Base-by-base conservation (phyloP, 1,140 invertebrate species). In the Macrosteles quadrilineatus region DNA sequence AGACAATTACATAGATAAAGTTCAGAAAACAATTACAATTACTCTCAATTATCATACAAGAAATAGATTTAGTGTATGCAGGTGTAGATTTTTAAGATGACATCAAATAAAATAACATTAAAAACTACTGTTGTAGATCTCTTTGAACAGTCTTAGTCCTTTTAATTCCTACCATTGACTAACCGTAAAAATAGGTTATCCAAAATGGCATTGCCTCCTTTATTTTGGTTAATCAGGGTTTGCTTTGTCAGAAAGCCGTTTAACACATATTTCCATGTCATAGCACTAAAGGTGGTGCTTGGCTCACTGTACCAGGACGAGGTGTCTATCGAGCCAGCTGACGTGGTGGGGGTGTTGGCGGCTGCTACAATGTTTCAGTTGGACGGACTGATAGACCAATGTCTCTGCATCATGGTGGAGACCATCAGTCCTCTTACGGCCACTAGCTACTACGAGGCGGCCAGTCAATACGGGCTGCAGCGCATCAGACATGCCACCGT, bases 271-370 rank as follows among this genome's bases (percentile, higher is more conserved):
- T n/a, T n/a, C n/a, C n/a, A n/a, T n/a, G n/a, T n/a, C n/a, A n/a
- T 72, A 89, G 91, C 90, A 50, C 78, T 94, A 55, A 83, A 87
- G 69, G 85, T 87, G 27, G 89, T 92, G 9, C 85, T 94, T 73
- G 91, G 92, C 25, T 93, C 91, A 0, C 85, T 94, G 73, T 94
- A 94, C 76, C 87, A 87, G 75, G 90, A 92, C 76, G 91, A 93
- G 82, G 83, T 94, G 0, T 85, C 85, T 53, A 81, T 94, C 23
- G 88, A 92, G 74, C 87, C 90, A 19, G 83, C 86, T 55, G 83
- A 88, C 75, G 88, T 92, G 6, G 85, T 92, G 72, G 83, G 87
- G 6, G 86, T 93, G 25, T 76, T 94, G 50, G 91, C 91, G 29
- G 88, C 90, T 21, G 89, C 91, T n/a, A 88, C 88, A 9, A 80